A percentile compares a stretch with the other conserved stretches of the same genome.
Evolutionary conservation across 2,113 vertebrate species (phyloP).

Genomic region (Copsychus sechellarum): DNA sequence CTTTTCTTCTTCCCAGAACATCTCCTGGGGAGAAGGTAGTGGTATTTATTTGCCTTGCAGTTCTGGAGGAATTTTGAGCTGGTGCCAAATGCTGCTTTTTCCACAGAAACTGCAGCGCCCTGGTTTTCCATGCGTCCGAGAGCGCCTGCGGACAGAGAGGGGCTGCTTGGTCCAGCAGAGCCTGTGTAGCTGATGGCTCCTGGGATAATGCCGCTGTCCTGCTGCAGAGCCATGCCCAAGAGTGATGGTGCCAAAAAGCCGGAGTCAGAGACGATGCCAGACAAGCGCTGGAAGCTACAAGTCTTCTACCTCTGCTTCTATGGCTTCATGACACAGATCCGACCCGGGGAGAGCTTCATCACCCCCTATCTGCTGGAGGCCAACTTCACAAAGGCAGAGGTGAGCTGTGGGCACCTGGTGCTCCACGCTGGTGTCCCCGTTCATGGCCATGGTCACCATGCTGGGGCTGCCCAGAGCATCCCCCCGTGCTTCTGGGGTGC

Average conservation of each 20-base stretch:
- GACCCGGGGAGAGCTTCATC: slow-evolving; percentile 58
- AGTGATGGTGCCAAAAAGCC: neutral
- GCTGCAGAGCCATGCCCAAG: neutral
- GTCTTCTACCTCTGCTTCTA: slow-evolving; percentile 64
- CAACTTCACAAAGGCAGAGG: slow-evolving; percentile 19
- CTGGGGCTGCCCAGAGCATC: neutral
- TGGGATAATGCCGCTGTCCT: fast-evolving
- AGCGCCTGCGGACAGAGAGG: neutral
- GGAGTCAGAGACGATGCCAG: fast-evolving
- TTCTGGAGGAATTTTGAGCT: slow-evolving; percentile 42
- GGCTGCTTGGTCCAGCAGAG: neutral
- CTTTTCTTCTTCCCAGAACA: slow-evolving; percentile 34
- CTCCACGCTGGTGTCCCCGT: neutral
- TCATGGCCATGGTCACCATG: fast-evolving
- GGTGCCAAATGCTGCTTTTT: neutral
- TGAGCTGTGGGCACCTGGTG: neutral
- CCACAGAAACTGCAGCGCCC: slow-evolving; percentile 1
- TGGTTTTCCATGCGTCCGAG: neutral
- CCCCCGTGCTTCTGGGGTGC: fast-evolving
- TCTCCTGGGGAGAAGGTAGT: slow-evolving; percentile 29
- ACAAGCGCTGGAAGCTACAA: slow-evolving; percentile 39
- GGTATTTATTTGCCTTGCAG: slow-evolving; percentile 38
- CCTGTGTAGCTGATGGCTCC: neutral
- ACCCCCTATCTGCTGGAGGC: neutral
- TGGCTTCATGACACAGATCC: slow-evolving; percentile 53